Percentiles rank a stretch among this genome's conserved stretches.
Evolutionary conservation across 1,140 invertebrate genomes (phyloP).

Genomic region (Polypedilum vanderplanki): DNA sequence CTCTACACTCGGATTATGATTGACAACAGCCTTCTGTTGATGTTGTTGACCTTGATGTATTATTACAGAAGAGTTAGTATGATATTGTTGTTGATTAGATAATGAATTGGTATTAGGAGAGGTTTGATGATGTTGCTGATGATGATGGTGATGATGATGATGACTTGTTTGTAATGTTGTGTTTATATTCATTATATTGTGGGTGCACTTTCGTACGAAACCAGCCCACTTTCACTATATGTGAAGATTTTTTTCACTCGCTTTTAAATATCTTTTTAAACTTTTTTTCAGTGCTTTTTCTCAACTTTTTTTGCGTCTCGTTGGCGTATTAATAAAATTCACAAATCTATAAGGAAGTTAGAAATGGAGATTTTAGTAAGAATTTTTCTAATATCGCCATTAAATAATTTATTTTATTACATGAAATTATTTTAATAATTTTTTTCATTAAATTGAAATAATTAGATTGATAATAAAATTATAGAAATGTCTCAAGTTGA

Average conservation of each 20-base stretch:
- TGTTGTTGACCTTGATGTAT: slow-evolving; percentile 16
- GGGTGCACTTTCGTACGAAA: background rate
- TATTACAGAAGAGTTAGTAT: background rate
- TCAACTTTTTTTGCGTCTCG: background rate
- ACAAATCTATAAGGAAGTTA: too few relatives aligned
- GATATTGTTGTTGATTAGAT: slow-evolving; percentile 13
- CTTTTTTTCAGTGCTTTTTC: background rate
- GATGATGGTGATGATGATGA: slow-evolving; percentile 24
- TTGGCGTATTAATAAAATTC: background rate
- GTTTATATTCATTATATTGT: background rate
- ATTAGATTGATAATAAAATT: too few relatives aligned
- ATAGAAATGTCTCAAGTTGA: too few relatives aligned
- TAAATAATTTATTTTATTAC: too few relatives aligned
- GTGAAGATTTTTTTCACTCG: slow-evolving; percentile 1
- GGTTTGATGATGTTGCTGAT: slow-evolving; percentile 1
- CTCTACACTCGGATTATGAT: slow-evolving; percentile 25
- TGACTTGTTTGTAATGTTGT: slow-evolving; percentile 14
- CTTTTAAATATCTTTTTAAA: background rate
- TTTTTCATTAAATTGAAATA: too few relatives aligned
- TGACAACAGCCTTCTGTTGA: background rate
- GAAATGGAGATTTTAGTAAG: too few relatives aligned
- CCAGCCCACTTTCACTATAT: background rate
- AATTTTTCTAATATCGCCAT: too few relatives aligned
- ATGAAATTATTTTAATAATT: too few relatives aligned
- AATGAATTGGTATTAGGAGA: background rate